Base-by-base conservation (phyloP, 35 echinoderm and acorn worm species). In the Eucidaris tribuloides region DNA sequence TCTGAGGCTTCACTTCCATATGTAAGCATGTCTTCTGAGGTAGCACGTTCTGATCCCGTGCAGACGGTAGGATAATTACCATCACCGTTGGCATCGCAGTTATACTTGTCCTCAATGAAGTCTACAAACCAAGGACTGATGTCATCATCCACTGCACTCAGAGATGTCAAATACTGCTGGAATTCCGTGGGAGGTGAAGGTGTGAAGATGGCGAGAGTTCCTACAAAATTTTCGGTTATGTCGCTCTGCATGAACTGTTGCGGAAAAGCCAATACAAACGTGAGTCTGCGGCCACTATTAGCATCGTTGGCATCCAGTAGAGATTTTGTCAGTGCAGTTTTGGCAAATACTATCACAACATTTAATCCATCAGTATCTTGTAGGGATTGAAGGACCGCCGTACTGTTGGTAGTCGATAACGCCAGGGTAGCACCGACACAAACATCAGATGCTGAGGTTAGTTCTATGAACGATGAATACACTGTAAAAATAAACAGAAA, bases 41-140 rank as follows among this genome's bases (percentile, higher is more conserved):
- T 61, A 13, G 72, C 76, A n/a, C 56, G 7, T 30, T 79, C 56
- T 7, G 39, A 38, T 9, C 36, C 42, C 0, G 15, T 13, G 48
- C 85, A 87, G 19, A 18, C 15, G 27, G 20, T 39, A 13, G 3
- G 4, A 43, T 36, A 63, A 39, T 82, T 14, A 65, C 58, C 61
- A 50, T 30, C 23, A 17, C 25, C 17, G 42, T 58, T 22, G 1
- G 58, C 18, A 38, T 44, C 42, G 35, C 85, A 87, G 24, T 79
- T 66, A 76, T 41, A 87, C 46, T 54, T 79, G 36, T 63, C 38
- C 9, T 78, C 72, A 1, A 87, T 24, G 76, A 57, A 87, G 30
- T 87, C 85, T 20, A 42, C n/a, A 34, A 87, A 87, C 85, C 85
- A 87, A 9, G 85, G 85, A 49, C 76, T 79, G 9, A 38, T 39